These are phyloP conservation scores for Pecten maximus DNA, from an alignment of 2,888 invertebrate species.

Conservation along the genomic window DNA sequence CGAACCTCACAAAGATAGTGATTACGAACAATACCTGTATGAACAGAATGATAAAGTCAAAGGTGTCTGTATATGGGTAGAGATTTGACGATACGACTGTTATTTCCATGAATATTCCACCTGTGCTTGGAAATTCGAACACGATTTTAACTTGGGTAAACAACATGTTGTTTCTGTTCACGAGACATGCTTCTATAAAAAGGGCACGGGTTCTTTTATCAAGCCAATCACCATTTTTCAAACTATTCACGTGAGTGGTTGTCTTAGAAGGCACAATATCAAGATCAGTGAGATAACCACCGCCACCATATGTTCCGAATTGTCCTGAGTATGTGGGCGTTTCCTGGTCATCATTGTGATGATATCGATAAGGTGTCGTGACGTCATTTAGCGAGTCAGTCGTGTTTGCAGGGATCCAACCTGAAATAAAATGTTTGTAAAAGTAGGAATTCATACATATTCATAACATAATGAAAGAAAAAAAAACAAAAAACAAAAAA, in stretches of 20 bases:
- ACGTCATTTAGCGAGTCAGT: neutral
- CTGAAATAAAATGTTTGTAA: no score
- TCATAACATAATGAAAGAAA: no score
- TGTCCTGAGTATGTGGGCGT: neutral
- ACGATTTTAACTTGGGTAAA: neutral
- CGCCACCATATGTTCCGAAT: neutral
- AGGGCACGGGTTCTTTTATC: neutral
- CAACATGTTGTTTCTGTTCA: neutral
- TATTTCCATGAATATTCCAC: neutral
- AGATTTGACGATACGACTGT: neutral
- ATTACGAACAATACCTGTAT: no score
- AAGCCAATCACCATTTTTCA: no score
- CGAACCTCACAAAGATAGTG: no score
- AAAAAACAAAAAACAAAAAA: no score
- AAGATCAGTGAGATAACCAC: neutral
- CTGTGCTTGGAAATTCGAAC: neutral
- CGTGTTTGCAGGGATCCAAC: neutral
- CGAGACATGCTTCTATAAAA: neutral
- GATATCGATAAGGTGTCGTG: neutral
- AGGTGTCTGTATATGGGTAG: no score
- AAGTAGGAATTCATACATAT: no score
- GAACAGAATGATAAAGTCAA: no score
- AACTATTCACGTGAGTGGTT: no score
- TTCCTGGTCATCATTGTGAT: no score
- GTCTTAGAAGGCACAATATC: no score